Conservation (phyloP, 35 echinoderm and acorn worm species). For the Ptychodera flava region DNA sequence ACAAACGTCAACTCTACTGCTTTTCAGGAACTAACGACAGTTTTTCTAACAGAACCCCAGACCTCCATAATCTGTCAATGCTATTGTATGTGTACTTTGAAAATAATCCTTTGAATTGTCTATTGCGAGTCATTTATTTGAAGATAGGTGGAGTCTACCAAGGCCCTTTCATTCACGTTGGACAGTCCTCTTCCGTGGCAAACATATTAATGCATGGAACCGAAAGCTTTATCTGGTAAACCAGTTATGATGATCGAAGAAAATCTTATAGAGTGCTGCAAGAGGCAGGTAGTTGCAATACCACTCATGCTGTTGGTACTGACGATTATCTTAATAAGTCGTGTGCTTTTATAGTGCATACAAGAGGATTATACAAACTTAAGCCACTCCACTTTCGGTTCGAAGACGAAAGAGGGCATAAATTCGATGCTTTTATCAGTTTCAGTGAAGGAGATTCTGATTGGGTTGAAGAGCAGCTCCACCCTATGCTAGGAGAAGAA, state of each 20-base stretch:
- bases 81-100: background rate
- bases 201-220: background rate
- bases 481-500: background rate
- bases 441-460: background rate
- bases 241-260: background rate
- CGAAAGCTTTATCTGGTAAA: background rate
- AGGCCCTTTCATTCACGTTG: background rate
- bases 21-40: no score
- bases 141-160: background rate
- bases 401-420: background rate
- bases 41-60: background rate
- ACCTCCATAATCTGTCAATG: background rate
- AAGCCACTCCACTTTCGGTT: background rate
- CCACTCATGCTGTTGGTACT: background rate
- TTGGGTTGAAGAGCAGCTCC: background rate
- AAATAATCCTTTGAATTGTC: background rate
- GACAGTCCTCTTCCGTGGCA: background rate
- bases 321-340: background rate
- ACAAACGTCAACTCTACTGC: no score
- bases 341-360: background rate
- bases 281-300: background rate
- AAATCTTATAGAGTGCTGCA: background rate
- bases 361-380: background rate
- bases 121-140: background rate
- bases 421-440: background rate